Conservation (phyloP, 2,113 vertebrate genomes). For the Poecile atricapillus region DNA sequence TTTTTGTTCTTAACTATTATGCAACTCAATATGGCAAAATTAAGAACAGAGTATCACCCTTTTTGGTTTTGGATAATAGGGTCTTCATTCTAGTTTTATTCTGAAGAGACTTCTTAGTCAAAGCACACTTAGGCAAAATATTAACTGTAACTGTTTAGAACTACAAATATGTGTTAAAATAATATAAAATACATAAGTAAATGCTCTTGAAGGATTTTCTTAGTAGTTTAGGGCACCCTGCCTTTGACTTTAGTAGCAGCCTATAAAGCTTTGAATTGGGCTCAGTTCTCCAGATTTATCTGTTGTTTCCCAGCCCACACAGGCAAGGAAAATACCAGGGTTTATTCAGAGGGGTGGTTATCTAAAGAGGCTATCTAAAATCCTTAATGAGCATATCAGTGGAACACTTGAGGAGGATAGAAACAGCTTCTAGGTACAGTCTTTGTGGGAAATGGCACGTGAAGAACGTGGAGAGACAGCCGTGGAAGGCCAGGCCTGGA, state of each 20-base stretch:
- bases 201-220: background rate
- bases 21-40: background rate
- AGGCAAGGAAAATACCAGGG: no score
- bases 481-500: rapidly evolving
- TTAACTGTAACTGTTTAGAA: background rate
- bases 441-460: background rate
- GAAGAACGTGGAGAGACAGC: background rate
- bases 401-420: background rate
- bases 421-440: background rate
- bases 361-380: background rate
- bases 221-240: background rate
- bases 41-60: background rate
- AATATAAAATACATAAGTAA: background rate
- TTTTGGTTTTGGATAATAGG: background rate
- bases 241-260: background rate
- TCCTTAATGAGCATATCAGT: background rate
- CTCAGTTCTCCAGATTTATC: background rate
- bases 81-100: background rate
- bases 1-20: background rate
- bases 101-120: background rate
- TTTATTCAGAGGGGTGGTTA: background rate
- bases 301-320: background rate
- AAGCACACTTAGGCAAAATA: background rate
- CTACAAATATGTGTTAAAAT: background rate
- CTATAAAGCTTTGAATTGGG: background rate